Conservation (phyloP, 2,888 invertebrate genomes). For the Drosophila infuscata region DNA sequence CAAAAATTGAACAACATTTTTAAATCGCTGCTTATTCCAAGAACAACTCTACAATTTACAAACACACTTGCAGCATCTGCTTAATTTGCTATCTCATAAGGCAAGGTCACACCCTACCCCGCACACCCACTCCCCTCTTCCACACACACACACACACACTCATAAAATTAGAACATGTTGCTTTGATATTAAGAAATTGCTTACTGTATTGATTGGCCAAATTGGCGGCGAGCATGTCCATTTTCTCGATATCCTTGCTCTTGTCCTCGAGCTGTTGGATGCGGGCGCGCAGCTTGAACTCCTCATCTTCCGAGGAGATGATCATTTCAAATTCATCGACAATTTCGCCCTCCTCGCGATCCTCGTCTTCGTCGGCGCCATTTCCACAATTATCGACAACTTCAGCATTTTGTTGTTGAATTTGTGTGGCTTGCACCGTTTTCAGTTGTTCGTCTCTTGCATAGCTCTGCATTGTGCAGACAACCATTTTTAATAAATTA, state of each 20-base stretch:
- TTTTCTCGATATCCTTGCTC: constrained; percentile 84
- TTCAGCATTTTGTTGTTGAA: constrained; percentile 10
- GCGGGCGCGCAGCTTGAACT: constrained; percentile 81
- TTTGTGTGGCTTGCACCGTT: constrained; percentile 18
- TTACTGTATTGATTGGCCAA: constrained; percentile 79
- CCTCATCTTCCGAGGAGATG: constrained; percentile 85
- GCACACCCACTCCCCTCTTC: not conserved
- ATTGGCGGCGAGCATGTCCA: constrained; percentile 82
- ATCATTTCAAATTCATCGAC: constrained; percentile 84
- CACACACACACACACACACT: constrained; percentile 5
- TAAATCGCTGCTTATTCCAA: not conserved
- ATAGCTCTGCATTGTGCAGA: constrained; percentile 56
- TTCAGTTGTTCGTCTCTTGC: constrained; percentile 34
- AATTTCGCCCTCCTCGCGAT: constrained; percentile 84
- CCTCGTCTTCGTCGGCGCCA: constrained; percentile 66
- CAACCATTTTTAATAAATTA: constrained; percentile 45
- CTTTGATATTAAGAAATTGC: constrained; percentile 20
- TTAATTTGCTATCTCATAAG: not conserved
- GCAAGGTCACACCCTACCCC: constrained; percentile 18
- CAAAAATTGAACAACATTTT: no score
- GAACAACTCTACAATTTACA: not conserved
- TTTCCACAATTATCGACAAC: constrained; percentile 42
- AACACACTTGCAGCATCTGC: not conserved
- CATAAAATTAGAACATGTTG: constrained; percentile 34
- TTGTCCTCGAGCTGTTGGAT: constrained; percentile 84